These are phyloP conservation scores for Theodoxus fluviatilis DNA, from an alignment of 2,888 invertebrate genomes.

Conservation along the genomic window DNA sequence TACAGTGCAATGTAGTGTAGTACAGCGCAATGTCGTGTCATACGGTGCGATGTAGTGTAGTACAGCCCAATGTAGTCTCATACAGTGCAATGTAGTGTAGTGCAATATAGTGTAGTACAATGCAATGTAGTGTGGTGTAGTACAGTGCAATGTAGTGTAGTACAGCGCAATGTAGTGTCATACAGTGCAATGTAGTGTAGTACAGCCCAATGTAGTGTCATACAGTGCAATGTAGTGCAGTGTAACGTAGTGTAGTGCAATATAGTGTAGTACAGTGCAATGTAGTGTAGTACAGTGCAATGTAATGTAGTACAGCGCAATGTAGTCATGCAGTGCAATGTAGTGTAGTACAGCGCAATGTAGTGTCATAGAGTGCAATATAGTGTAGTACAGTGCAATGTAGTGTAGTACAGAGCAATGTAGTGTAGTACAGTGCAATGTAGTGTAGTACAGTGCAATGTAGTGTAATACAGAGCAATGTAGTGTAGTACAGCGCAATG, in stretches of 20 bases:
- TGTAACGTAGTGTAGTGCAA: constrained; percentile 2
- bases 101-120: neutral
- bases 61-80: neutral
- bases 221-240: neutral
- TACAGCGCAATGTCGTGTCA: too few species aligned
- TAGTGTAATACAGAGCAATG: constrained; percentile 1
- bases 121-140: constrained; percentile 11
- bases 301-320: constrained; percentile 4
- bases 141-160: neutral
- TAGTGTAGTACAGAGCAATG: neutral
- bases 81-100: constrained; percentile 8
- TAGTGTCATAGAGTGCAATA: neutral
- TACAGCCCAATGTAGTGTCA: neutral
- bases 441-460: constrained; percentile 1
- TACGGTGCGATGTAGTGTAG: too few species aligned
- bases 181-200: constrained; percentile 3
- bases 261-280: constrained; percentile 5
- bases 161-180: too few species aligned
- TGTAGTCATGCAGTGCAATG: neutral
- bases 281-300: constrained; percentile 7
- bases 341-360: neutral
- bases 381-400: neutral
- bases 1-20: too few species aligned
- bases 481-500: constrained; percentile 6
- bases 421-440: neutral